These are phyloP conservation scores for Euplagia quadripunctaria DNA, from an alignment of 2,888 invertebrate genomes.

Conservation along the genomic window DNA sequence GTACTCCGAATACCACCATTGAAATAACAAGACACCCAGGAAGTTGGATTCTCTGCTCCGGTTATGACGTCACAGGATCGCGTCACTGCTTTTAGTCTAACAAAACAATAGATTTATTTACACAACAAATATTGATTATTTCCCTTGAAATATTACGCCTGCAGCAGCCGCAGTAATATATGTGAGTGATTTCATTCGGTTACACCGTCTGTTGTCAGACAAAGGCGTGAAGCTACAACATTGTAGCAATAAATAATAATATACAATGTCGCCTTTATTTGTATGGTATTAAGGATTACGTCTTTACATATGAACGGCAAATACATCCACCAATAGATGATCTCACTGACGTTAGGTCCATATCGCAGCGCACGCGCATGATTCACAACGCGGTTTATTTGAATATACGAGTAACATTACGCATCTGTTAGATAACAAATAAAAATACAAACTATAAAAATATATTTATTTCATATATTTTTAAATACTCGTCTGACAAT, in stretches of 20 bases:
- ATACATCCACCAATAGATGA: slow-evolving; percentile 35
- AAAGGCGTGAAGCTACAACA: slow-evolving; percentile 47
- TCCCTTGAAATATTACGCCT: slow-evolving; percentile 45
- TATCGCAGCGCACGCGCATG: slow-evolving; percentile 27
- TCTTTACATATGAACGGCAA: slow-evolving; percentile 1
- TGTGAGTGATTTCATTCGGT: slow-evolving; percentile 38
- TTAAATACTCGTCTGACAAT: slow-evolving; percentile 8
- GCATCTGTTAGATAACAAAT: slow-evolving; percentile 2
- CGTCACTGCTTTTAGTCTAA: slow-evolving; percentile 11
- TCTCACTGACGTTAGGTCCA: slow-evolving; percentile 30
- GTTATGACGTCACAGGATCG: slow-evolving; percentile 16
- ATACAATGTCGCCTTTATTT: slow-evolving; percentile 36
- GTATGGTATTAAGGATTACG: slow-evolving; percentile 1
- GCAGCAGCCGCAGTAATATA: slow-evolving; percentile 22
- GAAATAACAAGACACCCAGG: slow-evolving; percentile 73
- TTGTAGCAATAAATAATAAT: not conserved
- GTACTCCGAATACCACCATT: slow-evolving; percentile 51
- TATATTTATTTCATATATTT: slow-evolving; percentile 10
- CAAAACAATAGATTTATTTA: slow-evolving; percentile 76
- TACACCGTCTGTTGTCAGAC: slow-evolving; percentile 39
- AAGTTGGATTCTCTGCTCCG: slow-evolving; percentile 51
- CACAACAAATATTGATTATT: slow-evolving; percentile 65
- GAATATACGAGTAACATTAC: slow-evolving; percentile 1
- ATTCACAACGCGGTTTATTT: slow-evolving; percentile 41
- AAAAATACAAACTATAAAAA: slow-evolving; percentile 11